Base-by-base conservation (phyloP, 1,140 invertebrate genomes). In the Drosophila melanica region DNA sequence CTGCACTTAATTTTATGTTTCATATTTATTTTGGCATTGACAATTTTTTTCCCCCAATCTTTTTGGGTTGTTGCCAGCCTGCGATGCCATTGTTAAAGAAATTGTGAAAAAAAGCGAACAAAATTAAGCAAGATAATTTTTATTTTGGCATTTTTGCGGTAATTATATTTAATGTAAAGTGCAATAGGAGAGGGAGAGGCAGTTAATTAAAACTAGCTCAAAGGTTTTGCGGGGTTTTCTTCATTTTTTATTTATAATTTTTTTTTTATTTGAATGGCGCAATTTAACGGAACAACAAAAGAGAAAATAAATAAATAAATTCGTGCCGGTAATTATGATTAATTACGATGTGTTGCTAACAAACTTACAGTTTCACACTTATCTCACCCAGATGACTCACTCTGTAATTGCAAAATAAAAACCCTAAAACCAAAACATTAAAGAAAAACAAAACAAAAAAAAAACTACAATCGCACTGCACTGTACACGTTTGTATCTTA, bases 11-110 rank as follows among this genome's bases (percentile, higher is more conserved):
- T 82, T 82, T 82, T 41, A 70, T 45, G 54, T 78, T 71, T 71
- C 55, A 58, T 70, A 70, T 59, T 68, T 73, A 68, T 64, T 79
- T 78, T 87, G 82, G 79, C 84, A 87, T 87, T 87, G 82, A 87
- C 79, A 89, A 73, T 82, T 82, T 79, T 81, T 67, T 53, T 6
- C 45, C 45, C 12, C 45, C 45, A 33, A 33, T 27, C 41, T 50
- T 42, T 65, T 42, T 65, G 72, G 65, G 37, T 78, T 47, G 27
- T 27, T 39, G 30, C 18, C 18, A 2, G 18, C 18, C 18, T 18
- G 18, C 18, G 18, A 47, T 57, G 42, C 58, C 30, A 73, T 87
- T 86, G 82, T 87, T 82, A 48, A 70, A 57, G 67, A 82, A 87
- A 86, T 86, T 87, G 72, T 79, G 82, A 64, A 84, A 86, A 86